A percentile compares a stretch with the other conserved stretches of the same genome.
phyloP scores from a whole-genome alignment of 2,888 invertebrate species.

The Acrocyrtus sp. region DNA sequence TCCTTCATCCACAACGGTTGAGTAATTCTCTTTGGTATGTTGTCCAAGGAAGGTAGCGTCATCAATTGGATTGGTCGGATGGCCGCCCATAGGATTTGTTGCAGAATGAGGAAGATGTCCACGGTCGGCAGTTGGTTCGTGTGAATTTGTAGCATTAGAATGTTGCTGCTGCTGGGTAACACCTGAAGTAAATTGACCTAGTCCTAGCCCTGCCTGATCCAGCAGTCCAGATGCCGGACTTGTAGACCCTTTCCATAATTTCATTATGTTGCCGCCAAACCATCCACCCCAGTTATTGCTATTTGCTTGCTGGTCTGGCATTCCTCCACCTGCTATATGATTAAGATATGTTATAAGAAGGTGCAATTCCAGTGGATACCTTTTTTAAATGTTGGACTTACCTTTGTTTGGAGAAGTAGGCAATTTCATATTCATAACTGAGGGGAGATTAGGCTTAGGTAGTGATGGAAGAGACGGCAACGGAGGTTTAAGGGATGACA shows the following conservation, averaged over 20 bases:
- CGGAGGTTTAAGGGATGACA: too few species aligned
- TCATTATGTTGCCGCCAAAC: conserved; percentile 42
- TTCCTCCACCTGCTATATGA: too few species aligned
- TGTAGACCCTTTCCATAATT: conserved; percentile 44
- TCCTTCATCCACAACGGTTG: conserved; percentile 38
- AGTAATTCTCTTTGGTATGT: conserved; percentile 30
- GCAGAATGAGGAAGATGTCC: conserved; percentile 7
- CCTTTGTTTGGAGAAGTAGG: conserved; percentile 40
- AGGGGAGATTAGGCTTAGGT: conserved; percentile 38
- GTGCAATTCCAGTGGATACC: too few species aligned
- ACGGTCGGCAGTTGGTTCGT: too few species aligned
- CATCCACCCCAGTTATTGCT: conserved; percentile 35
- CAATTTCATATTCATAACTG: conserved; percentile 26
- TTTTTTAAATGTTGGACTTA: too few species aligned
- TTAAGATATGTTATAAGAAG: too few species aligned
- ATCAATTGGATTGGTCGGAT: too few species aligned
- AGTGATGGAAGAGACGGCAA: not conserved
- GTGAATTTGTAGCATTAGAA: too few species aligned
- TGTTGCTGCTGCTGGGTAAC: too few species aligned
- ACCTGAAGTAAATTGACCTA: too few species aligned
- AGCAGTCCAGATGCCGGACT: conserved; percentile 13
- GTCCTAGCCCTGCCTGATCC: not conserved
- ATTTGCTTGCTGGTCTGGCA: conserved; percentile 8
- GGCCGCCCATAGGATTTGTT: conserved; percentile 13
- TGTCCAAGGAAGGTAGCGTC: conserved; percentile 25